phyloP scores from a whole-genome alignment of 2,888 invertebrate genomes.

The Chloroclystis v-ata region DNA sequence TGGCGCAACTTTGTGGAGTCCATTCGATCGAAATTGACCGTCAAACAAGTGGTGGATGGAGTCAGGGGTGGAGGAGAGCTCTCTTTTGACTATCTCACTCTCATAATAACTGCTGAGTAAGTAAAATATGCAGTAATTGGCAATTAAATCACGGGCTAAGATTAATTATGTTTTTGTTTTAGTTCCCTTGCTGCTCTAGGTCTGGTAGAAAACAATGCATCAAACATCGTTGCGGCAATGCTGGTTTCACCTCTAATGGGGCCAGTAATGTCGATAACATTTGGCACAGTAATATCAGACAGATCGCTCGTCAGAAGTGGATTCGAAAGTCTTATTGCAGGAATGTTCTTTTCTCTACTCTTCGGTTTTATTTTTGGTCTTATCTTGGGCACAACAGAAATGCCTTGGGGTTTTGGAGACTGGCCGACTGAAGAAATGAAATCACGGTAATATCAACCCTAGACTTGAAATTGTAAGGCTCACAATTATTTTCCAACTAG shows the following conservation, averaged over 20 bases:
- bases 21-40: conserved; percentile 87
- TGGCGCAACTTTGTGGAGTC: conserved; percentile 87
- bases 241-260: conserved; percentile 88
- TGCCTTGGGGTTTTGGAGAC: conserved; percentile 86
- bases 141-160: not conserved
- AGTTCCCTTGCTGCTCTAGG: conserved; percentile 91
- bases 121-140: conserved; percentile 34
- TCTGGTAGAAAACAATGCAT: conserved; percentile 88
- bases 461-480: not conserved
- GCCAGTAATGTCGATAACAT: conserved; percentile 92
- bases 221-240: conserved; percentile 88
- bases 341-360: conserved; percentile 85
- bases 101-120: conserved; percentile 90
- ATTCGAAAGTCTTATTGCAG: conserved; percentile 82
- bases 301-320: conserved; percentile 83
- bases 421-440: conserved; percentile 91
- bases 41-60: conserved; percentile 90
- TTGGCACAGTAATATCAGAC: conserved; percentile 88
- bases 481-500: too few relatives aligned
- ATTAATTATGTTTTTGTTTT: conserved; percentile 25
- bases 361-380: conserved; percentile 90
- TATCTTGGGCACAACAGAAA: conserved; percentile 83
- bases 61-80: conserved; percentile 86
- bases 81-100: conserved; percentile 88
- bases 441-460: conserved; percentile 73